A percentile compares a stretch with the other conserved stretches of the same genome.
These are phyloP conservation scores for Conopomorpha cramerella DNA, from an alignment of 1,140 invertebrate species.

Conservation along the genomic window DNA sequence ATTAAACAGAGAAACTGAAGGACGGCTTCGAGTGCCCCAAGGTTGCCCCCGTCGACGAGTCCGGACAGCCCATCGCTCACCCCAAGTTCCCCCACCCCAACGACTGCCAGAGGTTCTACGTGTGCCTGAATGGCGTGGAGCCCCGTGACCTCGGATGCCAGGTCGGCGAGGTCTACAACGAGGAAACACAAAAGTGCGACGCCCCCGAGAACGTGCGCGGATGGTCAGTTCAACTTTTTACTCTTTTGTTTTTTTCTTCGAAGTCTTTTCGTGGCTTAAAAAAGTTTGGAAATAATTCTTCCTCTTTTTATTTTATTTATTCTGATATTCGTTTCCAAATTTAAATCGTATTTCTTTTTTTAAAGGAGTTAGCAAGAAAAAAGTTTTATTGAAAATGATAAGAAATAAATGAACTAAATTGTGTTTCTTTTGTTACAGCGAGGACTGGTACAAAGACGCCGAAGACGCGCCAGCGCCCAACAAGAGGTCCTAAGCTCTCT, in stretches of 20 bases:
- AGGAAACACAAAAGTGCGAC: constrained; percentile 79
- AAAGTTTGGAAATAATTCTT: constrained; percentile 6
- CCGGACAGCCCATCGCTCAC: constrained; percentile 78
- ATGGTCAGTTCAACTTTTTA: constrained; percentile 76
- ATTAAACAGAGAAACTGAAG: constrained; percentile 70
- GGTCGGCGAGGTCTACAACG: constrained; percentile 85
- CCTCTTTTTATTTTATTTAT: constrained; percentile 13
- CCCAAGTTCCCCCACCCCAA: constrained; percentile 85
- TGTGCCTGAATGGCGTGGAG: constrained; percentile 84
- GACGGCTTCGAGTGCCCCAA: constrained; percentile 85
- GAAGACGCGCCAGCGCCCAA: constrained; percentile 48
- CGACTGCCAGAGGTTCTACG: constrained; percentile 88
- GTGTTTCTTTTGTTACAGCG: constrained; percentile 60
- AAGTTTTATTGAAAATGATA: too few species aligned
- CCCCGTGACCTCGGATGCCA: constrained; percentile 85
- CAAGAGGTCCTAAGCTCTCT: constrained; percentile 36
- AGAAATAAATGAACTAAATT: too few species aligned
- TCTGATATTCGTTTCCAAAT: too few species aligned
- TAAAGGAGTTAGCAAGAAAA: too few species aligned
- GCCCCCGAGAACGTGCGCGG: constrained; percentile 85
- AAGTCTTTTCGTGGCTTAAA: too few species aligned
- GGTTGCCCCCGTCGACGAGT: constrained; percentile 65
- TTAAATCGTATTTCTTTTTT: too few species aligned
- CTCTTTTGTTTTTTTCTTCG: too few species aligned
- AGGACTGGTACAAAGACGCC: constrained; percentile 84